Evolutionary conservation across 2,888 invertebrate species (phyloP).

Genomic region (Neoaliturus tenellus): DNA sequence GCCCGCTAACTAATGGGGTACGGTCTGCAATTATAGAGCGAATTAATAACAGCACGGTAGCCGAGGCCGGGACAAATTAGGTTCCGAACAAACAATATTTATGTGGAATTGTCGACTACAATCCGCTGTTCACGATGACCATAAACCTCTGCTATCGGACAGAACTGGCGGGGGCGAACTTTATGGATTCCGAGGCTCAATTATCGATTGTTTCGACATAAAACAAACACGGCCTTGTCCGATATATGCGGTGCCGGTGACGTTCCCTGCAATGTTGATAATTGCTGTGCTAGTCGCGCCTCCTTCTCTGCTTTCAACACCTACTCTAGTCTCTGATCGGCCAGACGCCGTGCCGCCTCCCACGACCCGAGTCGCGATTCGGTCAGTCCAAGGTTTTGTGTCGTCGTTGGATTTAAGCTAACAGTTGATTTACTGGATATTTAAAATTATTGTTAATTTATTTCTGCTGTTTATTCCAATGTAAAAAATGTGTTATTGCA

Average conservation of each 20-base stretch:
- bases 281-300: neutral
- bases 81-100: constrained; percentile 23
- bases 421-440: no score
- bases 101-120: constrained; percentile 23
- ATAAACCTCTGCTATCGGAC: neutral
- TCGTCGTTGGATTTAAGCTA: neutral
- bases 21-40: neutral
- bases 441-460: no score
- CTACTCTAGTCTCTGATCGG: neutral
- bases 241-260: constrained; percentile 23
- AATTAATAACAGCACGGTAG: constrained; percentile 28
- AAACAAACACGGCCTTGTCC: constrained; percentile 36
- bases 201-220: neutral
- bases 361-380: neutral
- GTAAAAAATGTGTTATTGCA: no score
- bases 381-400: neutral
- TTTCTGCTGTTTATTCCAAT: no score
- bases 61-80: constrained; percentile 20
- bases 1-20: neutral
- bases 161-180: neutral
- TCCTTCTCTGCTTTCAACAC: neutral
- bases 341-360: neutral
- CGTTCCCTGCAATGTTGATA: neutral
- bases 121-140: neutral
- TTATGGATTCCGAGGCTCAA: neutral